Evolutionary conservation across 2,113 vertebrate species (phyloP), one percentile per base, ranked within the genome.

Genomic region (Haemorhous mexicanus): DNA sequence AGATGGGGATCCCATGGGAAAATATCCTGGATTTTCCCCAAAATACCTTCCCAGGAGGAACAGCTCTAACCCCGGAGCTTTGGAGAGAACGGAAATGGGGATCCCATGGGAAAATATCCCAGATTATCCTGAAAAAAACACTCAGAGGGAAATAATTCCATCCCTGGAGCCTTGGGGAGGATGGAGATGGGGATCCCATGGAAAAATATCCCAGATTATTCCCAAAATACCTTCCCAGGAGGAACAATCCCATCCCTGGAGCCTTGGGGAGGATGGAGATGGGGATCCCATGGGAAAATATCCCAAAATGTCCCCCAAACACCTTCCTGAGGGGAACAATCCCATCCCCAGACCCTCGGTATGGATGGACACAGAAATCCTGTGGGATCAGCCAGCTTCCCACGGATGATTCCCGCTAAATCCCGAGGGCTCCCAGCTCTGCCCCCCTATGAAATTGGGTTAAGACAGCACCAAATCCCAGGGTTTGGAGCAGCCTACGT

Each of bases 341-440:
- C 8, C 61, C 73, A 47, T 3, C 46, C 43, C 13, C 7, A 2
- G 28, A 7, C 11, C 22, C 58, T 22, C 1, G 2, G 39, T 13
- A 0, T 1, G 47, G 35, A 5, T 0, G 50, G 39, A 2, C 24
- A 6, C 0, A 61, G 59, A 22, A 12, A 53, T 50, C 47, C 75
- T 3, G 13, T 2, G 53, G 53, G 37, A 33, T 13, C 8, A 0
- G 0, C 47, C 47, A 1, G 1, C 6, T 10, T 33, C 58, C 39
- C 22, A 2, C 0, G 6, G 69, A 2, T 1, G 8, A 41, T 74
- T 49, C 83, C 70, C 35, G 3, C n/a, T 2, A 1, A 12, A 79
- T 17, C 62, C 66, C 1, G 2, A 7, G 35, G 8, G 1, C 0
- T 7, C 35, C 47, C 41, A 0, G 43, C 7, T 9, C 22, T 4